Evolutionary conservation across 2,113 vertebrate genomes (phyloP).

Genomic region (Ardeotis arabs): DNA sequence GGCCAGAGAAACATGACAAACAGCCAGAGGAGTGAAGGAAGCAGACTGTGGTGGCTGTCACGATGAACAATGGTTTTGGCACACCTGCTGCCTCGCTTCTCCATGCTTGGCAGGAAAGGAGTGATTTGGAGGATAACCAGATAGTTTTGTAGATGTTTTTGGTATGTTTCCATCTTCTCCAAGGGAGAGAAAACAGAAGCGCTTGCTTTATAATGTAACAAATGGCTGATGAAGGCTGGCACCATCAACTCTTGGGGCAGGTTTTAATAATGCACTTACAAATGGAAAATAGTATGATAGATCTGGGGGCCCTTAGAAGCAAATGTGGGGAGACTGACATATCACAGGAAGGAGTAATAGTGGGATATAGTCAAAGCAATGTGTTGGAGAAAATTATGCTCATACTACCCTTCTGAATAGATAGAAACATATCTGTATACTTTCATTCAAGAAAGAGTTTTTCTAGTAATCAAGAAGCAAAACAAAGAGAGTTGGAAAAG

Average conservation of each 20-base stretch:
- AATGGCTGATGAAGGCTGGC: background rate
- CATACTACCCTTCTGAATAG: background rate
- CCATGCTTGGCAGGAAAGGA: conserved; percentile 13
- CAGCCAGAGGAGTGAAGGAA: conserved; percentile 14
- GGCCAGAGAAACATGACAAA: background rate
- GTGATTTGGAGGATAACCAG: conserved; percentile 38
- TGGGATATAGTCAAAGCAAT: background rate
- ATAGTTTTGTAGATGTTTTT: conserved; percentile 48
- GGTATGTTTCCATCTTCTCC: conserved; percentile 36
- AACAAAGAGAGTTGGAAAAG: background rate
- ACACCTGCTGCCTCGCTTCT: conserved; percentile 38
- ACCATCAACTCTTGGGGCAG: background rate
- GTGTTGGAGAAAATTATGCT: background rate
- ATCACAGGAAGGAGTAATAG: background rate
- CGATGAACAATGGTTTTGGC: conserved; percentile 51
- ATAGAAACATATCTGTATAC: background rate
- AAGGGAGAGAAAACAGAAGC: conserved; percentile 16
- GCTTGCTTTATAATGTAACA: background rate
- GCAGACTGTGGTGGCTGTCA: conserved; percentile 51
- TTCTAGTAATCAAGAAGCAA: background rate
- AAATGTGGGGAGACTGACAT: background rate
- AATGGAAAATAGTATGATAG: background rate
- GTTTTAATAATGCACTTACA: background rate
- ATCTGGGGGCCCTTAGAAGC: background rate
- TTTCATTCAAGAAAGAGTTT: background rate